A percentile compares a stretch with the other conserved stretches of the same genome.
phyloP scores from a whole-genome alignment of 2,797 vertebrate species.

The Artibeus lituratus region DNA sequence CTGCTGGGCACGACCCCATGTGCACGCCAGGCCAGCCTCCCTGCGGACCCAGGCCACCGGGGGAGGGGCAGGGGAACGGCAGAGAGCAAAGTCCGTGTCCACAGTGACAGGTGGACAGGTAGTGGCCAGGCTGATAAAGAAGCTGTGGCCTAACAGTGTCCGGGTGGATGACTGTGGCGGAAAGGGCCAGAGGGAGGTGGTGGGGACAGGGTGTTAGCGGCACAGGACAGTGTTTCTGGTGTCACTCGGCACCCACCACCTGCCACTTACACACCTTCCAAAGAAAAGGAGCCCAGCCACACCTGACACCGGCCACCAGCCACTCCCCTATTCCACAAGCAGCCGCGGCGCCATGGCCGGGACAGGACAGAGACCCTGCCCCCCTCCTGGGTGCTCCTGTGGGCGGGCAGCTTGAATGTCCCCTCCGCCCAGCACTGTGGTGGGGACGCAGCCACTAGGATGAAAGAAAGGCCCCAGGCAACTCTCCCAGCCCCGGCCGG shows the following conservation, averaged over 20 bases:
- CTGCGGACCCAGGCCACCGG: too few relatives aligned
- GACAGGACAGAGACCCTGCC: too few relatives aligned
- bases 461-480: constrained; percentile 61
- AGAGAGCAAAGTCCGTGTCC: rapidly evolving
- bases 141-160: rapidly evolving
- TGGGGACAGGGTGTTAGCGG: rapidly evolving
- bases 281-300: background rate
- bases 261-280: background rate
- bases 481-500: background rate
- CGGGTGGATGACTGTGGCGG: background rate
- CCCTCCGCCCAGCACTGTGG: rapidly evolving
- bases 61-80: background rate
- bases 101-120: rapidly evolving
- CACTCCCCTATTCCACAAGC: rapidly evolving
- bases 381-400: too few relatives aligned
- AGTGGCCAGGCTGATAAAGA: background rate
- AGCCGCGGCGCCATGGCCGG: rapidly evolving
- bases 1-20: background rate
- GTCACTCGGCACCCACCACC: background rate
- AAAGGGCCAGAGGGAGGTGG: rapidly evolving
- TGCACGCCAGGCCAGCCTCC: rapidly evolving
- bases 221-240: background rate
- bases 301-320: rapidly evolving
- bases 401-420: background rate
- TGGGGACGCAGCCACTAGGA: background rate